Percentiles rank a stretch among this genome's conserved stretches.
Conservation (phyloP, 1,140 invertebrate species). For the Apis cerana region DNA sequence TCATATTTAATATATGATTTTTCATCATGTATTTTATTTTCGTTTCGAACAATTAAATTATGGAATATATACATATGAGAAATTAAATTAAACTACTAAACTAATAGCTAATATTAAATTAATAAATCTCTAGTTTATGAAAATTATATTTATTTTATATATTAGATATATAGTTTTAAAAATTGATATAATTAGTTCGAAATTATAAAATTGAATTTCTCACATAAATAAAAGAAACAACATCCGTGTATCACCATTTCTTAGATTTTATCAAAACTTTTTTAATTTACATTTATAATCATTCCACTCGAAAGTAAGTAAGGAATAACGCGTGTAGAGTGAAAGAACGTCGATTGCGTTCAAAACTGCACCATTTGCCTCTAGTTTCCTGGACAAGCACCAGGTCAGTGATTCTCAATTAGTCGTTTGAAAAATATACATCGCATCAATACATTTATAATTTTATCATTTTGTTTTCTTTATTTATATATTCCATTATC, state of each 20-base stretch:
- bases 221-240: no score
- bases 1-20: no score
- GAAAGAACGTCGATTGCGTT: background rate
- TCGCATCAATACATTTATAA: background rate
- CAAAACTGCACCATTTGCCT: constrained; percentile 10
- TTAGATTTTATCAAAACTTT: background rate
- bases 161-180: no score
- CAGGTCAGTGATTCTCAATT: background rate
- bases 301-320: background rate
- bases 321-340: background rate
- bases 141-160: no score
- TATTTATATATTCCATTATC: background rate
- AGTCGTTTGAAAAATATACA: background rate
- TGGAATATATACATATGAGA: no score
- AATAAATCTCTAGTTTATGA: no score
- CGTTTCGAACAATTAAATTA: no score
- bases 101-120: no score
- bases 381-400: background rate
- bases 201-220: no score
- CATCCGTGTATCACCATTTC: background rate
- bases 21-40: no score
- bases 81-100: no score
- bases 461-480: background rate
- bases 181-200: no score
- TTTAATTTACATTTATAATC: background rate